Percentiles rank a stretch among this genome's conserved stretches.
phyloP scores from a whole-genome alignment of 92 coral and sea anemone species.

The Zoanthus sansibaricus region DNA sequence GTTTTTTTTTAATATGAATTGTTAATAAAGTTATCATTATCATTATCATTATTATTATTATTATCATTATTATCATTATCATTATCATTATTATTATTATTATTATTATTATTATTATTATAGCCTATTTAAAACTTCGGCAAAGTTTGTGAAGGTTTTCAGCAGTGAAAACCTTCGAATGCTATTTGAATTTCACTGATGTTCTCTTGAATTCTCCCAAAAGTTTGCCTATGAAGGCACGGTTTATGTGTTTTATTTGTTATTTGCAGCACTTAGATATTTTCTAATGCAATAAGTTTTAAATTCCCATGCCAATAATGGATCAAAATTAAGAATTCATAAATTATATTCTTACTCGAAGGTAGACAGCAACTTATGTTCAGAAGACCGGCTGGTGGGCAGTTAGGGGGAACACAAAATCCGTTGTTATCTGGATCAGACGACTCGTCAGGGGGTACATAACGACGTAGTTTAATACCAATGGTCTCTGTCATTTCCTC shows the following conservation, averaged over 20 bases:
- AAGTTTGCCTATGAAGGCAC: too few species aligned
- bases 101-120: background rate
- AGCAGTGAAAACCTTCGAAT: too few species aligned
- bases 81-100: background rate
- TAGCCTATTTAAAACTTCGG: background rate
- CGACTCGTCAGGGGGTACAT: constrained; percentile 68
- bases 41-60: background rate
- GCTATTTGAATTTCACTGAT: too few species aligned
- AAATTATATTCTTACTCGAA: too few species aligned
- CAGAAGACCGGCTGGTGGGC: constrained; percentile 85
- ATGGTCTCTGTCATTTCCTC: constrained; percentile 68
- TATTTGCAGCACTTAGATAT: too few species aligned
- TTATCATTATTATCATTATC: background rate
- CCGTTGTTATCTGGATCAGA: constrained; percentile 84
- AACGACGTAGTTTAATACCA: constrained; percentile 82
- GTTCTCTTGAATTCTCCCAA: too few species aligned
- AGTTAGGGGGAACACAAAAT: constrained; percentile 82
- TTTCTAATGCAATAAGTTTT: too few species aligned
- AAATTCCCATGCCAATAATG: too few species aligned
- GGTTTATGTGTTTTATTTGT: too few species aligned
- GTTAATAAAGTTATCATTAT: too few species aligned
- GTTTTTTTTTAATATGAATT: too few species aligned
- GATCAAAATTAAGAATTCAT: too few species aligned
- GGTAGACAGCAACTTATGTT: constrained; percentile 60
- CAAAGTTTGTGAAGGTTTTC: background rate